Evolutionary conservation across 2,113 vertebrate genomes (phyloP), one percentile per base, ranked within the genome.

Genomic region (Amblyopsis rosae): DNA sequence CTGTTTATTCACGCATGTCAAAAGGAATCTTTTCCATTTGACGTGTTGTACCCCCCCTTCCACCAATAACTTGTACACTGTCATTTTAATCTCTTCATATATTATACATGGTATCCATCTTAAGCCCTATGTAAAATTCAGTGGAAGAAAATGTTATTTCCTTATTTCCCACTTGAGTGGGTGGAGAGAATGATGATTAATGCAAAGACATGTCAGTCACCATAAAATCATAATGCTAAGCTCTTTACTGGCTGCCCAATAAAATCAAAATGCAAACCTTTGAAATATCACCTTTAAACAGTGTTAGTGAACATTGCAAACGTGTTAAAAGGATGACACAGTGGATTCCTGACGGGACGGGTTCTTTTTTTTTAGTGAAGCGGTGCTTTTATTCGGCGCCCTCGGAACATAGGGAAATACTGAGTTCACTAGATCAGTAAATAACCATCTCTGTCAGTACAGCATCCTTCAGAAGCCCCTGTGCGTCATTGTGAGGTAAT

Each of bases 401-500:
- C 19, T 48, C 11, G 47, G 73, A 59, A 78, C 67, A 73, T 59
- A 70, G 55, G 12, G 3, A 62, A 56, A 70, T 53, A 53, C 60
- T 1, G 66, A 70, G 65, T 75, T 83, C 73, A 70, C 32, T 66
- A 77, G 77, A 76, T 79, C 51, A 19, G 76, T 86, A 82, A 82
- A 83, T 76, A 88, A 82, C 80, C 84, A 26, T 48, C 47, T 80
- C 75, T 74, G 73, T 77, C 81, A 72, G 72, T 72, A 60, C 51
- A 59, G 75, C 76, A 56, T 82, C 75, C 72, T 66, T 83, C 77
- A 72, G 70, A 56, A 17, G 65, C 33, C 67, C 35, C 53, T 75
- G 84, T 92, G 91, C 87, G 90, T 93, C 92, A 93, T 72, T 67
- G 72, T 82, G 86, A 88, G 82, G 75, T 93, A 92, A 93, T 93